Base-by-base conservation (phyloP, 2,113 vertebrate species). In the Sclerurus mexicanus region DNA sequence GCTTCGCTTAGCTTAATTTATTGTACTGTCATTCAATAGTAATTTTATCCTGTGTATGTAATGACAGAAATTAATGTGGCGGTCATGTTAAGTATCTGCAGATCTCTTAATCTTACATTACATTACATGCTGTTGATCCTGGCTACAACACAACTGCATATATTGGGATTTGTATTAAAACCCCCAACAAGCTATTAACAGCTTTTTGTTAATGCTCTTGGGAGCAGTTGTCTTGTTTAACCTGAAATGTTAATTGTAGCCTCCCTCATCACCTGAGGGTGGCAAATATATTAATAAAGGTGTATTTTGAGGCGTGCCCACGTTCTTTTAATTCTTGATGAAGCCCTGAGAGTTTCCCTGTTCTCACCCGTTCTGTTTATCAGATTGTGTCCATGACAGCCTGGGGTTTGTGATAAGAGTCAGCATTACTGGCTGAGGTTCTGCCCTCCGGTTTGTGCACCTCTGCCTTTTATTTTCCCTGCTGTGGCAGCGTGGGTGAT, bases 401-500 rank as follows among this genome's bases (percentile, higher is more conserved):
- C 64, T 3, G 66, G 37, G 49, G 31, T 82, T 21, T 63, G 87
- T 55, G 12, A 0, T n/a, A 19, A 62, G 37, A 31, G 39, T 28
- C 69, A 16, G 42, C 2, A 3, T 20, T 12, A 7, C 31, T 18
- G 23, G 0, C 50, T 19, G 39, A 66, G 71, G 7, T 21, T 4
- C 53, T 22, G 62, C 67, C 72, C 31, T 14, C 19, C 3, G 21
- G 8, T 3, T n/a, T 7, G 24, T 2, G 81, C 64, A 9, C 33
- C 85, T 72, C 27, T n/a, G n/a, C 52, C 59, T 58, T 46, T n/a
- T 14, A 0, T 16, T n/a, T 35, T 12, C 10, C 78, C 68, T 31
- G 9, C 56, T 14, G 37, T 6, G 60, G n/a, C 35, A 19, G n/a
- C 0, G 0, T 31, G 28, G 9, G 3, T 10, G 66, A 8, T 3